Base-by-base conservation (phyloP, 1,140 invertebrate genomes). In the Apis dorsata region DNA sequence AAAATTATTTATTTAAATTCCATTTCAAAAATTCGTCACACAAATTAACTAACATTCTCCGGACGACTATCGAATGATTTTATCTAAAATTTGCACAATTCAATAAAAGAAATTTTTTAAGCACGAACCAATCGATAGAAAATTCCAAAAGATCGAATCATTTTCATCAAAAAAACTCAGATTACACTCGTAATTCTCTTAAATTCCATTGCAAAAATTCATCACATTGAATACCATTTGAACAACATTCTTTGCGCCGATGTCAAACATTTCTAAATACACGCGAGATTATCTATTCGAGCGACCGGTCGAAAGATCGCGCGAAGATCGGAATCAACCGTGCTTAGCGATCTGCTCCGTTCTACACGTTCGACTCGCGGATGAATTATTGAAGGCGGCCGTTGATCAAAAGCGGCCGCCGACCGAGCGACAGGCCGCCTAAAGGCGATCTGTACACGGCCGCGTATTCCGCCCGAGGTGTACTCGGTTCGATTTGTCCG, bases 381-480 rank as follows among this genome's bases (percentile, higher is more conserved):
- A 91, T 92, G 91, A 92, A 92, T 93, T 92, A 92, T 93, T 88
- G 91, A 90, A 89, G 86, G 83, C 85, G 74, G 84, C 77, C 74
- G 86, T 90, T 91, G 92, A 92, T 92, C 91, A 93, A 92, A 92
- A 90, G 91, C 82, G 78, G 83, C 90, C 90, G 90, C 88, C 87
- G 83, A 81, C 70, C 74, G 83, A 73, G 85, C 88, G 86, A 90
- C 90, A 82, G 19, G 86, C 79, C 68, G 77, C 81, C 81, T 75
- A 66, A 89, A 90, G 85, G 78, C 79, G 74, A 86, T 69, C 80
- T 44, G 87, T 86, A 81, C 84, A 63, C 81, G 71, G 80, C 11
- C 24, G 68, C 60, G 53, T 34, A 77, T 69, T 63, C 59, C 49
- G 65, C 55, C 13, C 74, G 55, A 24, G 9, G 9, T 17, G 68